Evolutionary conservation across 2,113 vertebrate genomes (phyloP).

Genomic region (Junco hyemalis): DNA sequence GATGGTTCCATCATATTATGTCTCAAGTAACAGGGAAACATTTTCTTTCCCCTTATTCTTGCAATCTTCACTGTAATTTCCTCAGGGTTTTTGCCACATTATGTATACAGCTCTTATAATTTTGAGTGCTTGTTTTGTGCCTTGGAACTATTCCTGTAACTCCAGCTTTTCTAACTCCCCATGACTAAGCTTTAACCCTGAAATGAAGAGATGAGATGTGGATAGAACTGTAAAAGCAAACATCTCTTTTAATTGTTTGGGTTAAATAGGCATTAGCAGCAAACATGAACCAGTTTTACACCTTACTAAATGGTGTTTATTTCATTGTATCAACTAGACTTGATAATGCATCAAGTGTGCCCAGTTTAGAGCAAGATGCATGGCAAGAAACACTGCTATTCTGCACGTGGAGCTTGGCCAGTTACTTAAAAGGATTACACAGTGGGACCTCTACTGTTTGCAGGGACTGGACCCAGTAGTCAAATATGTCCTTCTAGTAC

Average conservation of each 20-base stretch:
- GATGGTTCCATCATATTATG: not conserved
- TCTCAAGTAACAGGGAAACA: not conserved
- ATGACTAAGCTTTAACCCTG: not conserved
- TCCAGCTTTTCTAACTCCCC: not conserved
- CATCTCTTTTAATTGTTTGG: not conserved
- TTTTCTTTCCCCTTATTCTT: not conserved
- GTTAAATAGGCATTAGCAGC: not conserved
- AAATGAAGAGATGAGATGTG: not conserved
- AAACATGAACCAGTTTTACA: not conserved
- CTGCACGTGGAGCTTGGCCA: not conserved
- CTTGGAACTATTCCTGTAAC: not conserved
- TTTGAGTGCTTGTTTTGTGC: not conserved
- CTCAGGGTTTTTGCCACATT: not conserved
- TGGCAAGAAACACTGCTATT: not conserved
- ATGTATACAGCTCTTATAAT: not conserved
- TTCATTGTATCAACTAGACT: not conserved
- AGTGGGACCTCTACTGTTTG: not conserved
- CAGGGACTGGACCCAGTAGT: not conserved
- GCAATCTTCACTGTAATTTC: not conserved
- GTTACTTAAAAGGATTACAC: conserved; percentile 44
- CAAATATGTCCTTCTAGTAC: not conserved
- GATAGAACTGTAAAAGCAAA: not conserved
- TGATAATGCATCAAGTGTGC: not conserved
- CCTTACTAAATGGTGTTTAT: not conserved
- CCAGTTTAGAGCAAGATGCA: not conserved